Evolutionary conservation across 2,113 vertebrate species (phyloP).

Genomic region (Dissostichus mawsoni): DNA sequence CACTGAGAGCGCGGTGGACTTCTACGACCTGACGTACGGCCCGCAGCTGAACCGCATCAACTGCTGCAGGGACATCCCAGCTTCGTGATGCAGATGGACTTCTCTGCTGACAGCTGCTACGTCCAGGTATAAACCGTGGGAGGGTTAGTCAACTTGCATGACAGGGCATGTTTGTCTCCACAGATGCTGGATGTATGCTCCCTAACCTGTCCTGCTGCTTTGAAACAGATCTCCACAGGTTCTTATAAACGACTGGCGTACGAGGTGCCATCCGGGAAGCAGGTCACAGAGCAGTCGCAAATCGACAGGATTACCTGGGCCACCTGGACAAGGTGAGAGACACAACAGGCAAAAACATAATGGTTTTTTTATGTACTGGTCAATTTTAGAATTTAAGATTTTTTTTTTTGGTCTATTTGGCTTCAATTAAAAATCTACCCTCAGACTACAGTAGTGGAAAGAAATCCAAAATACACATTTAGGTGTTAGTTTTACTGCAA

Average conservation of each 20-base stretch:
- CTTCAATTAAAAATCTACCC: too few relatives aligned
- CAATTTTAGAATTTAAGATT: too few relatives aligned
- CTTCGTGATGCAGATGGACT: slow-evolving; percentile 98
- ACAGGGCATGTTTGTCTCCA: neutral
- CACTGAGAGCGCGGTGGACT: slow-evolving; percentile 95
- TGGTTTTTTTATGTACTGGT: too few relatives aligned
- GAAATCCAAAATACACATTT: too few relatives aligned
- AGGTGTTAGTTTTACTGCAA: too few relatives aligned
- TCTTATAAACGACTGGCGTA: slow-evolving; percentile 96
- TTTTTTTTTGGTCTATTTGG: too few relatives aligned
- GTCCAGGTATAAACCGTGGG: slow-evolving; percentile 86
- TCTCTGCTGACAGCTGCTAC: slow-evolving; percentile 92
- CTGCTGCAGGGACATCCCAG: slow-evolving; percentile 96
- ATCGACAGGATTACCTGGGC: slow-evolving; percentile 98
- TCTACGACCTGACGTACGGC: slow-evolving; percentile 94
- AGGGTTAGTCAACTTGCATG: neutral
- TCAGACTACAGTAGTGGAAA: too few relatives aligned
- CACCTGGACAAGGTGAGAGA: slow-evolving; percentile 94
- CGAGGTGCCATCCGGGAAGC: slow-evolving; percentile 98
- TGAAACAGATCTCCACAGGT: slow-evolving; percentile 92
- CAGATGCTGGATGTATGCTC: neutral
- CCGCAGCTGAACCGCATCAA: slow-evolving; percentile 94
- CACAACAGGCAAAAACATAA: too few relatives aligned
- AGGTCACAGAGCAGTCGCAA: slow-evolving; percentile 90
- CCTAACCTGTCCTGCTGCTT: slow-evolving; percentile 27